Base-by-base conservation (phyloP, 2,888 invertebrate species). In the Gonocerus acuteangulatus region DNA sequence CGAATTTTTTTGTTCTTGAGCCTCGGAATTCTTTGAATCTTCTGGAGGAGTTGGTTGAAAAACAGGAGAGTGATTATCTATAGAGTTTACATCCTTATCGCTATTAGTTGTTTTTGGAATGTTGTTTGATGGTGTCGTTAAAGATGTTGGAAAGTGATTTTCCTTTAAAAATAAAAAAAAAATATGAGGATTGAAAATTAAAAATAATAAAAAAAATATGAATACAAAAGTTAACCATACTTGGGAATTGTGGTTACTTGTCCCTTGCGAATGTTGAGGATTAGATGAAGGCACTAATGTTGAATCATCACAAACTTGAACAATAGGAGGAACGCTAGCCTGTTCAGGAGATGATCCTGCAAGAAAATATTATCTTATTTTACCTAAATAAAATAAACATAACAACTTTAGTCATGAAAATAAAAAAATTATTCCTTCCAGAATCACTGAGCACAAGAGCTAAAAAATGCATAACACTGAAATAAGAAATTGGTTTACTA, bases 301-400 rank as follows among this genome's bases (percentile, higher is more conserved):
- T 15, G 49, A 42, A 36, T 18, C 44, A 21, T 27, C 61, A 52
- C 61, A 52, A 21, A 52, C 22, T 51, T 66, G 59, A 23, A 42
- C 39, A 44, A 66, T 78, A 19, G 82, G 82, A 42, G 82, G 81
- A 61, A 80, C 80, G 68, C 81, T 81, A 18, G 82, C 82, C 74
- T 82, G 82, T 19, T 81, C 82, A 62, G 82, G 81, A 44, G 83
- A 81, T 66, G 81, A 79, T 11, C 80, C 80, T 67, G 39, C 16
- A 18, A 47, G 15, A 27, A 21, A 47, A 13, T 45, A 45, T 13
- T 15, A 11, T 13, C 7, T 16, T 15, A 16, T 13, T 45, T 13
- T 22, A 18, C 2, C n/a, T n/a, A n/a, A n/a, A n/a, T n/a, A n/a
- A n/a, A n/a, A n/a, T n/a, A n/a, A n/a, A n/a, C n/a, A n/a, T n/a